These are phyloP conservation scores for Agapornis roseicollis DNA, from an alignment of 2,113 vertebrate genomes.

Conservation along the genomic window DNA sequence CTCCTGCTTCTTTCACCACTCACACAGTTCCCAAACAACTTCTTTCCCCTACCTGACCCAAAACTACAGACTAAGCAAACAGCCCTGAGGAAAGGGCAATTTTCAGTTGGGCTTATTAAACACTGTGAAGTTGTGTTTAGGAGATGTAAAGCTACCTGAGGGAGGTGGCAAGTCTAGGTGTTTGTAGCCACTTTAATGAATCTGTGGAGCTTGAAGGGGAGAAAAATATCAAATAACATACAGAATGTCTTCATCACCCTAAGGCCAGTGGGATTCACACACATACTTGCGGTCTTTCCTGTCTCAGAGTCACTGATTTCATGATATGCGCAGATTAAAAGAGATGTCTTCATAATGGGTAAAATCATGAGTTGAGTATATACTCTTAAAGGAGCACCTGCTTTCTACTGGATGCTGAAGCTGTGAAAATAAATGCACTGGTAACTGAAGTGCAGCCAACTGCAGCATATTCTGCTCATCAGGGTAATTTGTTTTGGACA, in stretches of 20 bases:
- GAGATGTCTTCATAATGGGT: not conserved
- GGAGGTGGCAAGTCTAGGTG: not conserved
- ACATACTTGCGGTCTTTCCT: not conserved
- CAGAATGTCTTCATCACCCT: not conserved
- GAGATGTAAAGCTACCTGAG: not conserved
- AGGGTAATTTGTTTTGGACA: not conserved
- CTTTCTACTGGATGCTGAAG: not conserved
- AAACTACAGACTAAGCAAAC: not conserved
- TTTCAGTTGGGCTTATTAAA: not conserved
- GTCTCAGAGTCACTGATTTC: not conserved
- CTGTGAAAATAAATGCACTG: not conserved
- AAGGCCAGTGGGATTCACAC: not conserved
- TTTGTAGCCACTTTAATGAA: not conserved
- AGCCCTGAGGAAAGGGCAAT: not conserved
- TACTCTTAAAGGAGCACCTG: not conserved
- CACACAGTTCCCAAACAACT: constrained; percentile 3
- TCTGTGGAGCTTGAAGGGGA: not conserved
- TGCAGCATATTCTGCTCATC: not conserved
- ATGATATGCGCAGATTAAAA: not conserved
- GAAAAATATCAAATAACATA: not conserved
- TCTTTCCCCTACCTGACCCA: not conserved
- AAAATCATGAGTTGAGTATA: not conserved
- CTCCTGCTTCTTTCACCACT: not conserved
- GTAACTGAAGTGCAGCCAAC: not conserved
- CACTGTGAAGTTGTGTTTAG: not conserved